Percentiles rank a stretch among this genome's conserved stretches.
Conservation (phyloP, 1,140 invertebrate species). For the Drosophila sechellia region DNA sequence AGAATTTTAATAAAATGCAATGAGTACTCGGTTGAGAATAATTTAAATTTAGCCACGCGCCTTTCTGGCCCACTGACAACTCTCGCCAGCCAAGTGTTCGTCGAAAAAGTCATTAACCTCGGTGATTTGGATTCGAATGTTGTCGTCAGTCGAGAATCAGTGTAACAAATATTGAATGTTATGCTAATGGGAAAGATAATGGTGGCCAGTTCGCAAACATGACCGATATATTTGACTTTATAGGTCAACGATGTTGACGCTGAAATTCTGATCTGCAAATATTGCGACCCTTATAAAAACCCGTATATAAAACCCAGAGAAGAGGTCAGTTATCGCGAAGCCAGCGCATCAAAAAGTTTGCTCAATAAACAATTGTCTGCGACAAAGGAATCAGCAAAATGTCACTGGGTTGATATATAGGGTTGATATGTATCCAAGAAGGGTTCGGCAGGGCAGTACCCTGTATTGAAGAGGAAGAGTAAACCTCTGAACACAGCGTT, state of each 20-base stretch:
- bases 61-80: conserved; percentile 50
- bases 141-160: conserved; percentile 35
- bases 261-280: conserved; percentile 37
- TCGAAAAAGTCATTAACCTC: conserved; percentile 69
- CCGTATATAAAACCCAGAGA: conserved; percentile 7
- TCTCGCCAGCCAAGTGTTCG: conserved; percentile 27
- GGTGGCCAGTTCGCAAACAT: conserved; percentile 22
- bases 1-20: conserved; percentile 31
- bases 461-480: background rate
- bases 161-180: conserved; percentile 52
- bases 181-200: conserved; percentile 49
- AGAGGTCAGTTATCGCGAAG: conserved; percentile 40
- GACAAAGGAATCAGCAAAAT: conserved; percentile 18
- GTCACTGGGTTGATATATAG: background rate
- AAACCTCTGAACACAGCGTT: background rate
- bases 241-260: conserved; percentile 47
- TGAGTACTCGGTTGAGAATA: conserved; percentile 27
- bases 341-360: conserved; percentile 8
- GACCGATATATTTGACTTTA: conserved; percentile 45
- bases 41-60: conserved; percentile 60
- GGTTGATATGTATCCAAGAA: background rate
- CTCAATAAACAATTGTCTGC: conserved; percentile 21
- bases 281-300: conserved; percentile 8
- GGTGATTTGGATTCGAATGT: conserved; percentile 44
- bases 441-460: conserved; percentile 4